Conservation (phyloP, 2,113 vertebrate genomes). For the Aegithalos caudatus region DNA sequence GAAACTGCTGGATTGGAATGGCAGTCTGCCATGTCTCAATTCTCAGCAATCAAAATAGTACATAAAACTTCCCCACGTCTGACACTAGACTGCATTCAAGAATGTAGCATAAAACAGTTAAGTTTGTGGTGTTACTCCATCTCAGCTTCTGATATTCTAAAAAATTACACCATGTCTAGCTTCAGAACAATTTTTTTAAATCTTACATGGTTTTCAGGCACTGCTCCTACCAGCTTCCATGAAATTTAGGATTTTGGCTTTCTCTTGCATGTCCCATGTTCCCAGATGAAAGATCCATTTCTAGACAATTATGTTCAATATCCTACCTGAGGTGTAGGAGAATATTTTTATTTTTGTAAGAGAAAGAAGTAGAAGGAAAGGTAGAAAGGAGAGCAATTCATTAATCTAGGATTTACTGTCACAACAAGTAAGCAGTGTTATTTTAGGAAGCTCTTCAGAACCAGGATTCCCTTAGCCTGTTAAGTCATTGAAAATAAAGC, state of each 20-base stretch:
- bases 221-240: background rate
- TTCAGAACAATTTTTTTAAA: background rate
- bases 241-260: background rate
- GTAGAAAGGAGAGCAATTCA: background rate
- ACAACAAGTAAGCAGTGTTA: background rate
- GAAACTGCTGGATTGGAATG: background rate
- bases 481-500: background rate
- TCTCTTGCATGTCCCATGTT: accelerated
- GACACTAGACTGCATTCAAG: background rate
- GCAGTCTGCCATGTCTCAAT: background rate
- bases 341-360: background rate
- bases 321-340: background rate
- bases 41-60: background rate
- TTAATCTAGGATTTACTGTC: constrained; percentile 9
- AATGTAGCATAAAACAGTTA: background rate
- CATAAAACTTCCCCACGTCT: background rate
- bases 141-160: background rate
- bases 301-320: background rate
- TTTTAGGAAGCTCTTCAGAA: constrained; percentile 11
- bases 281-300: background rate
- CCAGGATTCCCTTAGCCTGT: background rate
- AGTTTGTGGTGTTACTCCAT: background rate
- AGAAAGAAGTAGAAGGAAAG: background rate
- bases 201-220: background rate
- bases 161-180: background rate